Base-by-base conservation (phyloP, 2,888 invertebrate species). In the Noctua janthe region DNA sequence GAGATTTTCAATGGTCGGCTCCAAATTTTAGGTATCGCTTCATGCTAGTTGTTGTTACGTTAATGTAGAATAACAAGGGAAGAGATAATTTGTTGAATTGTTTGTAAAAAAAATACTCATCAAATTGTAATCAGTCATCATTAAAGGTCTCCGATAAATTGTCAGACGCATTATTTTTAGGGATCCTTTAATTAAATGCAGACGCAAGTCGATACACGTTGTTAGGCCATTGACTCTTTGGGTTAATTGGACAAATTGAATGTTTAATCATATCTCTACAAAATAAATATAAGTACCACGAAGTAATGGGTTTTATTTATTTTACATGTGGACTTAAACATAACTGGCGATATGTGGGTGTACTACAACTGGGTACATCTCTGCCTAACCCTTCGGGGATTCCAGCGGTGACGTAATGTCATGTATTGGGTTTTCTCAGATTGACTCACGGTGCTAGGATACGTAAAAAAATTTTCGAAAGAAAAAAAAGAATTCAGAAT, bases 191-290 rank as follows among this genome's bases (percentile, higher is more conserved):
- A 76, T 83, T 66, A 23, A 59, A 49, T 29, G 56, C 81, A 54
- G 49, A 54, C 23, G 49, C 56, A 35, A 39, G 15, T 62, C 71
- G 35, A 72, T 72, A 72, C 72, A 72, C 54, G 13, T 5, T n/a
- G 51, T 47, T 10, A 56, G 70, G 74, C 20, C 71, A 54, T 62
- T 83, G 73, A 85, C 73, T 56, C 70, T n/a, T 64, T 47, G 10
- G 20, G 43, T 39, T 84, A 59, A 79, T 79, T 84, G 20, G 47
- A 56, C 56, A 51, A 70, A 74, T 69, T 20, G 47, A 71, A 43
- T 56, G 39, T 56, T 39, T 39, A 29, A 51, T 80, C 29, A 64
- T 35, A 35, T 64, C 35, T 64, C 35, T 17, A 64, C 62, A 64
- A 35, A 62, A 62, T 62, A 15, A 62, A 62, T 17, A 29, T 17